Evolutionary conservation across 2,797 vertebrate species (phyloP), one percentile per base, ranked within the genome.

Genomic region (Melanotaenia boesemani): DNA sequence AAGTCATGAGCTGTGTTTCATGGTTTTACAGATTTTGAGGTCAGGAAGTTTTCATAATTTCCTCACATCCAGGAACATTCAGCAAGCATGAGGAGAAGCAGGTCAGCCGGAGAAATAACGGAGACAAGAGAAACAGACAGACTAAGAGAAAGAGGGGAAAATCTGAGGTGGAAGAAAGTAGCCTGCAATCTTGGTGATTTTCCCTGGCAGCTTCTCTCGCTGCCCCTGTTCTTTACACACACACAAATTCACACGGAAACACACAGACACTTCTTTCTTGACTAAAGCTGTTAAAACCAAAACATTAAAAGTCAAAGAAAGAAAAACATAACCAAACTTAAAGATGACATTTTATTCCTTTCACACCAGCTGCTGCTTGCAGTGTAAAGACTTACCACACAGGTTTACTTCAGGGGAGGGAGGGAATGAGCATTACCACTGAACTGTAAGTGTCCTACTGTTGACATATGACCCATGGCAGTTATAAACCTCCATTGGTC

Each of bases 381-480:
- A 83, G 85, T 10, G 60, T 60, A 15, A 86, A 81, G 85, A 85
- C 76, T 81, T n/a, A 82, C 72, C 54, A 18, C 76, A 70, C 86
- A 61, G 82, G 79, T 92, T 89, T 89, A 86, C 82, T 81, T 90
- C 76, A 84, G 80, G 77, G 77, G 72, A 86, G 77, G 77, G 72
- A 86, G 89, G 86, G 89, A 91, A 67, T 76, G 86, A 82, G 91
- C 85, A 77, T 88, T 89, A 92, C 82, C 79, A 30, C 84, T 89
- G 88, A 92, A 90, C 88, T 92, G 82, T 88, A 86, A 91, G 88
- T 77, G 86, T 91, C 78, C 90, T 80, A 78, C 82, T 86, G 90
- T 90, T 85, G 82, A 86, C 89, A 87, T 86, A 57, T 89, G 89
- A 92, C 89, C 90, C 91, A 78, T 67, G 60, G 80, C 64, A 72